Conservation (phyloP, 1,140 invertebrate species). For the Druon quercuslanigerum region DNA sequence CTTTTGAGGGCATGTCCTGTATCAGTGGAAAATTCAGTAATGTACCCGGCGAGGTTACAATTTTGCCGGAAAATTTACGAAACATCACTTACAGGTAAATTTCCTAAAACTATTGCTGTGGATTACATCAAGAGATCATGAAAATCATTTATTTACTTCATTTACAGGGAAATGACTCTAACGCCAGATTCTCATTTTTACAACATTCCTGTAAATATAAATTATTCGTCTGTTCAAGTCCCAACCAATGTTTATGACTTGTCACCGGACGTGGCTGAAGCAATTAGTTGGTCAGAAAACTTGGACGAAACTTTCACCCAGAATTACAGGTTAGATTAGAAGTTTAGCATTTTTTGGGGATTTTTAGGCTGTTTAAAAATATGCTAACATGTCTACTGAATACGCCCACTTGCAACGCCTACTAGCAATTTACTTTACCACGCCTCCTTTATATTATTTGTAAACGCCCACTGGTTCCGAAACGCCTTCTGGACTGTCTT, state of each 20-base stretch:
- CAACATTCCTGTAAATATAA: conserved; percentile 88
- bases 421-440: too few species aligned
- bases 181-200: conserved; percentile 88
- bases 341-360: neutral
- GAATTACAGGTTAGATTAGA: conserved; percentile 82
- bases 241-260: conserved; percentile 94
- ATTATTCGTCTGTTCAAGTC: conserved; percentile 91
- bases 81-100: conserved; percentile 57
- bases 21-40: conserved; percentile 84
- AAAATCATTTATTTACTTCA: neutral
- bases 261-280: conserved; percentile 80
- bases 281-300: conserved; percentile 90
- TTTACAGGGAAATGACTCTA: conserved; percentile 76
- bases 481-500: too few species aligned
- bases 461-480: too few species aligned
- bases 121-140: neutral
- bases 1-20: conserved; percentile 76
- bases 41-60: conserved; percentile 61
- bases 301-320: conserved; percentile 90
- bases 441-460: too few species aligned
- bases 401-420: too few species aligned
- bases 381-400: too few species aligned
- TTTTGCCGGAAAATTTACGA: conserved; percentile 34
- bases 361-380: neutral
- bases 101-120: neutral